phyloP scores from a whole-genome alignment of 2,113 vertebrate genomes.

The Nymphicus hollandicus region DNA sequence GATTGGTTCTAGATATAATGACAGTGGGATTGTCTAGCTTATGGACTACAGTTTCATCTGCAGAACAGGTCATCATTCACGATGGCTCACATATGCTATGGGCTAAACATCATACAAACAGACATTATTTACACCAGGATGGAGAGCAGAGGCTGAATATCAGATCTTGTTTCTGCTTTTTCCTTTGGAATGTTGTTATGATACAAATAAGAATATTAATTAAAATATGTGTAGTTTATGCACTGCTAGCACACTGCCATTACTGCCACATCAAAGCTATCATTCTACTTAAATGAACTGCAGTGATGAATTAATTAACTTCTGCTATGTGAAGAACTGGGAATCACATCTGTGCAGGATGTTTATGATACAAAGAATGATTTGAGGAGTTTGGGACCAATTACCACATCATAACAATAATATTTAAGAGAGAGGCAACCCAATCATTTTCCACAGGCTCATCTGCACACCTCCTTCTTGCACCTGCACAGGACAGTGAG shows the following conservation, averaged over 20 bases:
- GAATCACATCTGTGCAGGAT: background rate
- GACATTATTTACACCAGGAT: background rate
- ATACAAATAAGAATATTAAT: background rate
- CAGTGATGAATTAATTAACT: constrained; percentile 2
- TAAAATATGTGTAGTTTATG: background rate
- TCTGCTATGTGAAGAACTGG: background rate
- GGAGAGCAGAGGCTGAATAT: background rate
- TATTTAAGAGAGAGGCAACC: background rate
- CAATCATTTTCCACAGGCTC: background rate
- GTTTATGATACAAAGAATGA: background rate
- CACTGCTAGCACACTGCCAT: background rate
- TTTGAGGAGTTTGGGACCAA: background rate
- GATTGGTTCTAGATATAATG: background rate
- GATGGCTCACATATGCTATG: background rate
- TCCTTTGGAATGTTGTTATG: background rate
- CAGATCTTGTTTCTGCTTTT: background rate
- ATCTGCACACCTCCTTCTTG: background rate
- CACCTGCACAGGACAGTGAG: background rate
- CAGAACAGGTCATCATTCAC: background rate
- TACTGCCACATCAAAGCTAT: background rate
- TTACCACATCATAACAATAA: background rate
- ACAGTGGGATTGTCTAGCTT: background rate
- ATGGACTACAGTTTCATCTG: background rate
- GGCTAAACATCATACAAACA: background rate
- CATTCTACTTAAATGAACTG: background rate